phyloP scores from a whole-genome alignment of 1,140 invertebrate genomes.

The Tetramorium alpestre region DNA sequence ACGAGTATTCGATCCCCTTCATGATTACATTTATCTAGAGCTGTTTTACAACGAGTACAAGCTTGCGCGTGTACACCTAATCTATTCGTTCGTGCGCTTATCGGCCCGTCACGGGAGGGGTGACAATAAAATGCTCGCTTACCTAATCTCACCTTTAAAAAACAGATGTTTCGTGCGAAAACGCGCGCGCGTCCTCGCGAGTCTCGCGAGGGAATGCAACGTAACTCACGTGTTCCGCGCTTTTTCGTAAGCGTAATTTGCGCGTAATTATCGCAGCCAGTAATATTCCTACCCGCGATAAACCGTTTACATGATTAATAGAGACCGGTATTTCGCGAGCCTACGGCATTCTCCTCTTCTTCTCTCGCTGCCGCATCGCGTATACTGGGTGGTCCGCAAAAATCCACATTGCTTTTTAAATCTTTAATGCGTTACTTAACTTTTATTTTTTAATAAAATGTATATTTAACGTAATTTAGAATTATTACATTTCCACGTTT shows the following conservation, averaged over 20 bases:
- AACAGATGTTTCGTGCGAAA: constrained; percentile 29
- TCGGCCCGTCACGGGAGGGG: constrained; percentile 21
- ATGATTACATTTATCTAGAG: constrained; percentile 51
- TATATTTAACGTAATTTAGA: not conserved
- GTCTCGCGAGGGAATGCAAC: not conserved
- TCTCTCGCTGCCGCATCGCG: constrained; percentile 32
- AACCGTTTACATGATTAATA: constrained; percentile 85
- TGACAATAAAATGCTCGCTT: constrained; percentile 24
- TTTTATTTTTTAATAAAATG: not conserved
- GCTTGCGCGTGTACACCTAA: constrained; percentile 26
- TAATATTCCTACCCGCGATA: constrained; percentile 82
- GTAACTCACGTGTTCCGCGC: constrained; percentile 7
- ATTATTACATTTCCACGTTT: not conserved
- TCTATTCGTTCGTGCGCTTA: constrained; percentile 40
- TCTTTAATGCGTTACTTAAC: not conserved
- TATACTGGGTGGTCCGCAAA: constrained; percentile 26
- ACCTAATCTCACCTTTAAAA: constrained; percentile 39
- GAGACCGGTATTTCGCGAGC: constrained; percentile 81
- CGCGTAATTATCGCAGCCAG: constrained; percentile 81
- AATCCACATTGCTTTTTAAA: constrained; percentile 3
- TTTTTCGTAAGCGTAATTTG: constrained; percentile 78
- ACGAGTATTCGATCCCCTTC: constrained; percentile 36
- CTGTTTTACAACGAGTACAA: constrained; percentile 28
- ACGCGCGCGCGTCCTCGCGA: not conserved
- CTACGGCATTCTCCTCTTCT: constrained; percentile 66